Conservation (phyloP, 2,797 vertebrate genomes). For the Siniperca obscura region DNA sequence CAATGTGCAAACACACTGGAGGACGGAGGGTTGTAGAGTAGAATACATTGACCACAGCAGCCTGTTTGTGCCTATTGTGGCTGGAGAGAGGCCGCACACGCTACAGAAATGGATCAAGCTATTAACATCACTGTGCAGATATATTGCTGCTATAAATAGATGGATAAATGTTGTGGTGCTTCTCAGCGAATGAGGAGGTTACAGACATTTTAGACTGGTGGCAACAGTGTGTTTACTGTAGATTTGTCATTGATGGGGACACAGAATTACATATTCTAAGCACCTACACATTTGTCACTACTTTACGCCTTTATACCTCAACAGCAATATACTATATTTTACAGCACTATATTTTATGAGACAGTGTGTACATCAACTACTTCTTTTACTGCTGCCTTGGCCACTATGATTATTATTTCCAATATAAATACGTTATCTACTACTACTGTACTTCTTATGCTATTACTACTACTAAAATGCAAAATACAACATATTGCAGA, state of each 20-base stretch:
- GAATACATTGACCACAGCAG: slow-evolving; percentile 62
- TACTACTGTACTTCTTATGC: background rate
- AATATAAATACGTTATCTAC: background rate
- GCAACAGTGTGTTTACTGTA: background rate
- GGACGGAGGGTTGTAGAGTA: slow-evolving; percentile 50
- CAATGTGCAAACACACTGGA: slow-evolving; percentile 59
- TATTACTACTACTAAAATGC: slow-evolving; percentile 5
- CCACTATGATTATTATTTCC: background rate
- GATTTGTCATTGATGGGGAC: slow-evolving; percentile 22
- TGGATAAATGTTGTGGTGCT: slow-evolving; percentile 44
- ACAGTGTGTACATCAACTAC: background rate
- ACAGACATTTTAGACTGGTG: slow-evolving; percentile 8
- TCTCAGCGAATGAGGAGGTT: slow-evolving; percentile 16
- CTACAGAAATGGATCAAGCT: slow-evolving; percentile 62
- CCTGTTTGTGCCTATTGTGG: slow-evolving; percentile 50
- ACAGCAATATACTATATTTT: background rate
- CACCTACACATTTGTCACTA: background rate
- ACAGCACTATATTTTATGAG: background rate
- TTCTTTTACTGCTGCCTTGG: background rate
- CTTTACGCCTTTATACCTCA: background rate
- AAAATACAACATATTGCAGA: slow-evolving; percentile 15
- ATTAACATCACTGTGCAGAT: slow-evolving; percentile 61
- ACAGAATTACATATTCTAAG: slow-evolving; percentile 23
- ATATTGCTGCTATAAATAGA: slow-evolving; percentile 59
- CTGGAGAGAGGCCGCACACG: slow-evolving; percentile 32